Conservation (phyloP, 2,888 invertebrate species). For the Phytoseiulus persimilis region DNA sequence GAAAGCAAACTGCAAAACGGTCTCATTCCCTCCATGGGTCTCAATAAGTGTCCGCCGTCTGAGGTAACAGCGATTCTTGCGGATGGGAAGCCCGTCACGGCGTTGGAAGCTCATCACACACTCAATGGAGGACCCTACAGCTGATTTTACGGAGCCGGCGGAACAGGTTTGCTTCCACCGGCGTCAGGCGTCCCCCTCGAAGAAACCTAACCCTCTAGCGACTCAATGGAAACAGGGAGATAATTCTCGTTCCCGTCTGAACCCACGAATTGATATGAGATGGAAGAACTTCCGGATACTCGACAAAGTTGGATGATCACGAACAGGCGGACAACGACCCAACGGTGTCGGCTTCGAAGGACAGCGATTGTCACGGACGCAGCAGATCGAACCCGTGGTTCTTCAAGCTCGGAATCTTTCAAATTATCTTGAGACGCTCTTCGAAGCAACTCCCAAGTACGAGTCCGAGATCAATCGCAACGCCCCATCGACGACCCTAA, state of each 20-base stretch:
- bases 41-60: slow-evolving; percentile 33
- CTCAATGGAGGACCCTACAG: slow-evolving; percentile 36
- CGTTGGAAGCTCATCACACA: slow-evolving; percentile 33
- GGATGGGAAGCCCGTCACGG: slow-evolving; percentile 32
- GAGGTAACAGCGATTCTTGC: slow-evolving; percentile 35
- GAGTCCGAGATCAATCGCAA: background rate
- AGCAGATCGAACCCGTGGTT: background rate
- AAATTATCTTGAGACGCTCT: background rate
- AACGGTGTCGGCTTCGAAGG: background rate
- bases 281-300: background rate
- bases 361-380: background rate
- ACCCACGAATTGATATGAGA: background rate
- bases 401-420: background rate
- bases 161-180: slow-evolving; percentile 5
- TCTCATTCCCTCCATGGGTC: slow-evolving; percentile 33
- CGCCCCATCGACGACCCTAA: background rate
- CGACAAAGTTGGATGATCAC: background rate
- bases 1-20: slow-evolving; percentile 35
- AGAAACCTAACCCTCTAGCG: background rate
- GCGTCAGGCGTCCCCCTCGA: slow-evolving; percentile 5
- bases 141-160: slow-evolving; percentile 23
- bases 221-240: background rate
- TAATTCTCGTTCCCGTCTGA: background rate
- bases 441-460: background rate
- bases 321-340: background rate